Evolutionary conservation across 2,797 vertebrate species (phyloP).

Genomic region (Capromys pilorides): DNA sequence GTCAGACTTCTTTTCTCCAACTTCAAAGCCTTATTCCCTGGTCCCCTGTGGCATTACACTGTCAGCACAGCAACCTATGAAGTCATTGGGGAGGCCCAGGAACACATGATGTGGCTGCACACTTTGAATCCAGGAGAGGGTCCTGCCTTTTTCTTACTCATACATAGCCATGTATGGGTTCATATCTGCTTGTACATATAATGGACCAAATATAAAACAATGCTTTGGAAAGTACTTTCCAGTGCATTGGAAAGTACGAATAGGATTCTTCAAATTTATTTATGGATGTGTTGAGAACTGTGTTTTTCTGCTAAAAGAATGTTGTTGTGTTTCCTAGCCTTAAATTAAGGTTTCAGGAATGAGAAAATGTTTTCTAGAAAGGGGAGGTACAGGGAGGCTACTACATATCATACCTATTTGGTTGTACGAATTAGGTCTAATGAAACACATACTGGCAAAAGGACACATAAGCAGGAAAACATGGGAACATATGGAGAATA

Average conservation of each 20-base stretch:
- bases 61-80: slow-evolving; percentile 6
- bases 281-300: slow-evolving; percentile 12
- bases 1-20: not conserved
- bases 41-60: not conserved
- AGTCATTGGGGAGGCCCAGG: not conserved
- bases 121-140: not conserved
- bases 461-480: slow-evolving; percentile 14
- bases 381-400: not conserved
- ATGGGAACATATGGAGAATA: slow-evolving; percentile 24
- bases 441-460: not conserved
- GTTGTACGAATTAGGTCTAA: slow-evolving; percentile 1
- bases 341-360: slow-evolving; percentile 21
- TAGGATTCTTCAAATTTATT: not conserved
- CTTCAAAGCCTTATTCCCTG: not conserved
- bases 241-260: not conserved
- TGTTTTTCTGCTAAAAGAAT: slow-evolving; percentile 35
- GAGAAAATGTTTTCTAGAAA: slow-evolving; percentile 31
- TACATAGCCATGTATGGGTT: not conserved
- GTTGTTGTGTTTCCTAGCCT: not conserved
- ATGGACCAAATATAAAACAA: slow-evolving; percentile 23
- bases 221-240: too few relatives aligned
- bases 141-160: slow-evolving; percentile 7
- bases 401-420: not conserved
- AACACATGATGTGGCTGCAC: not conserved
- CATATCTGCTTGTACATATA: not conserved